These are phyloP conservation scores for Sparidentex hasta DNA, from an alignment of 2,797 vertebrate genomes.

Conservation along the genomic window DNA sequence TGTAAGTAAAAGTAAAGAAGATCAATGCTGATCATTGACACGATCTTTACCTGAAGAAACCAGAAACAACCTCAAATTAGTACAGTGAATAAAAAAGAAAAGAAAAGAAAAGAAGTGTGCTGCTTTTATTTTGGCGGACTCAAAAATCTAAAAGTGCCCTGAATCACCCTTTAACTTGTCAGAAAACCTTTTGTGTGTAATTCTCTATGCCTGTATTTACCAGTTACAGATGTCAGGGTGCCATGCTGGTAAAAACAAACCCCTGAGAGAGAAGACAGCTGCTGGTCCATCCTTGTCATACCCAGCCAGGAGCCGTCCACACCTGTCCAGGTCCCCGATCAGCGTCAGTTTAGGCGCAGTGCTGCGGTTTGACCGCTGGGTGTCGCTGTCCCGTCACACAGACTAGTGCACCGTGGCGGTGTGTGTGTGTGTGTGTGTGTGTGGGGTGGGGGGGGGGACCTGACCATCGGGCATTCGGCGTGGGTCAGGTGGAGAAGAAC, in stretches of 20 bases:
- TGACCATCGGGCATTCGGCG: conserved; percentile 63
- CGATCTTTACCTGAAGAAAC: too few species aligned
- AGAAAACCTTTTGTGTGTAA: not conserved
- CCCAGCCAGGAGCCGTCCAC: too few species aligned
- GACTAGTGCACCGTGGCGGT: not conserved
- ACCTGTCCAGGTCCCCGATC: not conserved
- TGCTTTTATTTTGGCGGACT: too few species aligned
- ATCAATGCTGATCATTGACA: too few species aligned
- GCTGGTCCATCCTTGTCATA: not conserved
- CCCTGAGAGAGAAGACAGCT: conserved; percentile 1
- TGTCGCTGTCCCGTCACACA: conserved; percentile 57
- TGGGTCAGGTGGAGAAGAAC: conserved; percentile 73
- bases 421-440: too few species aligned
- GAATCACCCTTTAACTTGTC: not conserved
- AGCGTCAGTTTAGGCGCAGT: not conserved
- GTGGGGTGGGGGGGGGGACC: conserved; percentile 1
- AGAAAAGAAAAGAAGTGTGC: too few species aligned
- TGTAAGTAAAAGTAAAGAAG: too few species aligned
- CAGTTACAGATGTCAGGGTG: not conserved
- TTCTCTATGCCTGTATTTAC: not conserved
- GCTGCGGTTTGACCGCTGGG: conserved; percentile 30
- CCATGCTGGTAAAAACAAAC: not conserved
- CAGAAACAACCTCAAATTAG: too few species aligned
- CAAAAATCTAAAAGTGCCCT: too few species aligned
- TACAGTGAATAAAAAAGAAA: too few species aligned